Percentiles rank a stretch among this genome's conserved stretches.
These are phyloP conservation scores for Xenus cinereus DNA, from an alignment of 2,113 vertebrate genomes.

Conservation along the genomic window DNA sequence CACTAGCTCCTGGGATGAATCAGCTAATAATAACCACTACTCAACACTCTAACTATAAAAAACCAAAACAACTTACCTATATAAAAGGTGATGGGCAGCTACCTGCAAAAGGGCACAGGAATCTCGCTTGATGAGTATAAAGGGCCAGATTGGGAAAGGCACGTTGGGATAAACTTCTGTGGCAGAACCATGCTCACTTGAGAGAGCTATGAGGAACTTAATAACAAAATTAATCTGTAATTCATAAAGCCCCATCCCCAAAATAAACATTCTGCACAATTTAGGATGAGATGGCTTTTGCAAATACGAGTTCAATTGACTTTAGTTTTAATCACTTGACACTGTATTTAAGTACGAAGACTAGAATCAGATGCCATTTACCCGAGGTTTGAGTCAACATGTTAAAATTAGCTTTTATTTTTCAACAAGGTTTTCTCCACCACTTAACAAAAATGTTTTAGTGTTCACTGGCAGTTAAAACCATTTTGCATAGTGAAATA, in stretches of 20 bases:
- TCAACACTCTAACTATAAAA: background rate
- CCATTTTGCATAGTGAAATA: constrained; percentile 5
- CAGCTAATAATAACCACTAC: background rate
- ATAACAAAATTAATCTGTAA: background rate
- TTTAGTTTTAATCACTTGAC: background rate
- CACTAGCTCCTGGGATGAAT: background rate
- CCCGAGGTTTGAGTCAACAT: background rate
- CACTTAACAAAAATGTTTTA: background rate
- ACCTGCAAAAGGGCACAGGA: background rate
- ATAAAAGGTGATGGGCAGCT: background rate
- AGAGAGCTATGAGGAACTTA: background rate
- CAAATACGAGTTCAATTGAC: background rate
- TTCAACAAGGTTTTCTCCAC: background rate
- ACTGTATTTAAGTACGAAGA: background rate
- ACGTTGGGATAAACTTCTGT: background rate
- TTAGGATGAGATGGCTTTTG: background rate
- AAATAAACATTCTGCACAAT: background rate
- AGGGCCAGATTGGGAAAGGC: background rate
- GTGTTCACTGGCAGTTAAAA: background rate
- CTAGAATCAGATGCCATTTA: background rate
- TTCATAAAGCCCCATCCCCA: background rate
- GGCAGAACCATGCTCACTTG: background rate
- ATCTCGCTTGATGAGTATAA: background rate
- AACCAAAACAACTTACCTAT: background rate
- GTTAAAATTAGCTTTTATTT: constrained; percentile 25